Conservation (phyloP, 2,113 vertebrate genomes). For the Calidris pygmaea region DNA sequence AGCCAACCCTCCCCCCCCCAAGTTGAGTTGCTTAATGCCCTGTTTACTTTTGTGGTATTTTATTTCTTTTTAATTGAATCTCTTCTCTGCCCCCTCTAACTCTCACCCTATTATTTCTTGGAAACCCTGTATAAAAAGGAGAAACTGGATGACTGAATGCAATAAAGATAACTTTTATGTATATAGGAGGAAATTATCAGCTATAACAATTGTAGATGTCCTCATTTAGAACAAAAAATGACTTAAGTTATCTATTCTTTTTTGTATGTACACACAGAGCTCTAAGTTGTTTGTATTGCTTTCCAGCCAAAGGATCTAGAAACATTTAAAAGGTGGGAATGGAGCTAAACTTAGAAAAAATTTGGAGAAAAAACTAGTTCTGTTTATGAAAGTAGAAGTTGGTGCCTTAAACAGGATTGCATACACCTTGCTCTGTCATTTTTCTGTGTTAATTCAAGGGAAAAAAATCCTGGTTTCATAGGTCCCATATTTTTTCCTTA, state of each 20-base stretch:
- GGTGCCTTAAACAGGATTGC: not conserved
- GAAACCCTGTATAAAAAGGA: not conserved
- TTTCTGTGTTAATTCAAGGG: not conserved
- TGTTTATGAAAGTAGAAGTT: not conserved
- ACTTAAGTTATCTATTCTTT: not conserved
- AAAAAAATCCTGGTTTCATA: not conserved
- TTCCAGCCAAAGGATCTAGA: not conserved
- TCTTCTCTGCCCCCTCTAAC: not conserved
- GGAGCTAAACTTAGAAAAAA: not conserved
- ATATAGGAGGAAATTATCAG: not conserved
- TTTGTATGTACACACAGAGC: fast-evolving
- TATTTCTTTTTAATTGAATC: not conserved
- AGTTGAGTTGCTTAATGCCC: not conserved
- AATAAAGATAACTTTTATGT: not conserved
- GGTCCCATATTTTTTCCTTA: not conserved
- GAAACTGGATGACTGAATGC: not conserved
- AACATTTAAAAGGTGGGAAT: not conserved
- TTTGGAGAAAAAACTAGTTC: not conserved
- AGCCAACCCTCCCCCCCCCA: not conserved
- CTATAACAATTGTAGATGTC: not conserved
- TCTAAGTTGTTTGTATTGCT: not conserved
- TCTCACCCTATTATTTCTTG: not conserved
- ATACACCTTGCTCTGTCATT: not conserved
- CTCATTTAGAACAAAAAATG: not conserved
- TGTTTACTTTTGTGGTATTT: not conserved